These are phyloP conservation scores for Lepidurus apus DNA, from an alignment of 1,140 invertebrate species.

Conservation along the genomic window DNA sequence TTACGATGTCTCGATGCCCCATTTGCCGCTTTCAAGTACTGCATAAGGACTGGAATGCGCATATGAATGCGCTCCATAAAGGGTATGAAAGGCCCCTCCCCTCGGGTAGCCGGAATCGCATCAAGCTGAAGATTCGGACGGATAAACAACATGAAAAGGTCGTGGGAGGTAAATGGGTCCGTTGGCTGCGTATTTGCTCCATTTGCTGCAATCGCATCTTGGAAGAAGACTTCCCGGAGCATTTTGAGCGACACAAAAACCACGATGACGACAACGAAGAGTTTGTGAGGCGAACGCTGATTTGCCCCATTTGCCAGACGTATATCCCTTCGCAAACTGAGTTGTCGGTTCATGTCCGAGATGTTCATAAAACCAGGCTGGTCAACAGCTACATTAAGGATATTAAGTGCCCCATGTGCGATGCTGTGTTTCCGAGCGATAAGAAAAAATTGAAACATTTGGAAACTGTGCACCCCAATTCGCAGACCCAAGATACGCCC, in stretches of 20 bases:
- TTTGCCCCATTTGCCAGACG: constrained; percentile 1
- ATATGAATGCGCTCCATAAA: not conserved
- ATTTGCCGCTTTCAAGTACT: not conserved
- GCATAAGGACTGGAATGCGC: not conserved
- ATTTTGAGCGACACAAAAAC: constrained; percentile 3
- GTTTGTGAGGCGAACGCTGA: not conserved
- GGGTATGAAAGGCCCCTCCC: not conserved
- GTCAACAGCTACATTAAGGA: constrained; percentile 18
- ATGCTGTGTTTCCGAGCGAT: not conserved
- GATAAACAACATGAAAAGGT: not conserved
- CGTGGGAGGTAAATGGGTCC: not conserved
- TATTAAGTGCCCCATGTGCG: not conserved
- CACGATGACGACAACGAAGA: not conserved
- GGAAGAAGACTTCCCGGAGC: constrained; percentile 1
- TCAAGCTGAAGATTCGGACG: not conserved
- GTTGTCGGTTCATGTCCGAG: constrained; percentile 1
- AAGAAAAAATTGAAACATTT: constrained; percentile 7
- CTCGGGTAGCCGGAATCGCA: not conserved
- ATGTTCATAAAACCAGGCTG: not conserved
- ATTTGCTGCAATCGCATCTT: not conserved
- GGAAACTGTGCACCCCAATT: not conserved
- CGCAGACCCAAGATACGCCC: not conserved
- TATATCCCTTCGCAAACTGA: constrained; percentile 2
- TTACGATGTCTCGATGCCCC: not conserved
- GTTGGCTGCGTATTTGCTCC: constrained; percentile 2